Evolutionary conservation across 2,113 vertebrate genomes (phyloP), one percentile per base, ranked within the genome.

Genomic region (Phaetusa simplex): DNA sequence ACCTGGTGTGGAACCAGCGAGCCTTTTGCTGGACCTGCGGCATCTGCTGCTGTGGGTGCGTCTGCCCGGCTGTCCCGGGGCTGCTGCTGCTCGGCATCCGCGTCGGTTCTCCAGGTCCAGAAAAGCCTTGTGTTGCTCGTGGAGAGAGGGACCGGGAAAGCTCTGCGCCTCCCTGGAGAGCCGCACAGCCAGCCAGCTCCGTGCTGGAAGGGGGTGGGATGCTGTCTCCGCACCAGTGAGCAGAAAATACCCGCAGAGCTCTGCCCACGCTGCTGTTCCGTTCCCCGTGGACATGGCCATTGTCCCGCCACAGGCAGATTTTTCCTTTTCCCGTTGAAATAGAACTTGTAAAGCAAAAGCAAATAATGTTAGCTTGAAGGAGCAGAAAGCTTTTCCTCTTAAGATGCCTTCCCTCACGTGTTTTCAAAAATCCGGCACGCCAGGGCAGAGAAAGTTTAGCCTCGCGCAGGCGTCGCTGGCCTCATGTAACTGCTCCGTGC

Each of bases 241-340:
- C 89, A 55, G 64, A 55, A 80, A 32, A 43, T 6, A 36, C 85
- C 74, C 1, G 16, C 82, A n/a, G 52, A 38, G 47, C 93, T 30
- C 61, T 86, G 94, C 73, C 83, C 77, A 5, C 40, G 6, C 72
- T 27, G 64, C 74, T 32, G 1, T 18, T 14, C 50, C 14, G 0
- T 15, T 26, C 45, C 70, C 42, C 2, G 1, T 1, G 53, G 32
- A 34, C 13, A 0, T 4, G 61, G 23, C 21, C 5, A 3, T 14
- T 43, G 50, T 66, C 49, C 86, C 9, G 12, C 47, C 1, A 10
- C 8, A 4, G n/a, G n/a, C 52, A 16, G 5, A 0, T 12, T 5
- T 0, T 21, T 26, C 49, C 7, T 15, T 15, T 38, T 24, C 7
- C 49, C 1, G 0, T 19, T 20, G 16, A n/a, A 42, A 26, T 3